Evolutionary conservation across 2,113 vertebrate species (phyloP).

Genomic region (Pterocles burchelli): DNA sequence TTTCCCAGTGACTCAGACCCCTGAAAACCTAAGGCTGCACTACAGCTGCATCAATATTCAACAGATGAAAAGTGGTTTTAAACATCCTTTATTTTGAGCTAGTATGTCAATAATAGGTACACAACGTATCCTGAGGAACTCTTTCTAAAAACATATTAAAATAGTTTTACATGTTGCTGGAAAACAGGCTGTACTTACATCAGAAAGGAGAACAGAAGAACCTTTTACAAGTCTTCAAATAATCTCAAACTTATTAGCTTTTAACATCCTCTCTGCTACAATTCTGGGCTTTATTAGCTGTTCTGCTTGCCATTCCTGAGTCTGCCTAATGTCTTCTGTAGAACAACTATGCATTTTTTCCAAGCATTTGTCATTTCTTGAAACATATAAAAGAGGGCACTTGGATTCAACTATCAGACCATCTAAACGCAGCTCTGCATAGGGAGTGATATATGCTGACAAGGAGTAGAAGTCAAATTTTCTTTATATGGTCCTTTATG

Average conservation of each 20-base stretch:
- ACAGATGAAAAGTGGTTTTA: background rate
- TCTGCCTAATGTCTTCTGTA: conserved; percentile 33
- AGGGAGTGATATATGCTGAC: conserved; percentile 52
- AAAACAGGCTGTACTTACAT: conserved; percentile 4
- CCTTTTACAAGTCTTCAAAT: conserved; percentile 32
- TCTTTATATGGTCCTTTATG: conserved; percentile 59
- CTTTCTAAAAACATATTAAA: conserved; percentile 2
- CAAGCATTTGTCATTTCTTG: conserved; percentile 52
- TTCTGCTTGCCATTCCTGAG: conserved; percentile 9
- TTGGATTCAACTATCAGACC: conserved; percentile 35
- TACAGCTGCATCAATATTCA: background rate
- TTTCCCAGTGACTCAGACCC: background rate
- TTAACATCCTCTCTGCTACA: conserved; percentile 36
- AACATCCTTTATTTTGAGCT: background rate
- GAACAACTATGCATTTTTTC: conserved; percentile 40
- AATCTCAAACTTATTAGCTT: conserved; percentile 56
- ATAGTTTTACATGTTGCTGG: background rate
- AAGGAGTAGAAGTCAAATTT: conserved; percentile 58
- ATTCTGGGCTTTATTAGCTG: conserved; percentile 34
- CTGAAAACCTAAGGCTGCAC: background rate
- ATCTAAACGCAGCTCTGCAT: conserved; percentile 54
- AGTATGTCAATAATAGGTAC: background rate
- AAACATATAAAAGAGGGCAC: conserved; percentile 30
- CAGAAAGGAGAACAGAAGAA: conserved; percentile 33
- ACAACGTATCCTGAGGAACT: background rate